Evolutionary conservation across 2,113 vertebrate species (phyloP), one percentile per base, ranked within the genome.

Genomic region (Coryphaenoides rupestris): DNA sequence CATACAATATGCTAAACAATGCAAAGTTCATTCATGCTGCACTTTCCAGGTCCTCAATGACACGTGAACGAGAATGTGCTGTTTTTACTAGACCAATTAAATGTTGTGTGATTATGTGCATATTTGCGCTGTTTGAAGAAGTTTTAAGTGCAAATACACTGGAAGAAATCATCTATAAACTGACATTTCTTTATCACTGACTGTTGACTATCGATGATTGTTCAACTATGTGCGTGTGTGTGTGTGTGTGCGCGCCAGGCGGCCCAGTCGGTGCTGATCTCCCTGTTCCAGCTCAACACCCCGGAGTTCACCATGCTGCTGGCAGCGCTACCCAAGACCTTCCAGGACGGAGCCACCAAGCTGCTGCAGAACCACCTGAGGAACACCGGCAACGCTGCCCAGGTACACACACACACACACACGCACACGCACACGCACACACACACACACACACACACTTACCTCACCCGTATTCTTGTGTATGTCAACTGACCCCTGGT

Each of bases 261-360:
- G 55, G 96, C 96, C 2, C 96, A 98, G 80, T 92, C 93, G 52
- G 96, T 99, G 84, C 87, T 99, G 58, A 98, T 99, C 81, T 89
- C 95, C 4, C 86, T 99, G 79, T 99, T 98, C 89, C 94, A 99
- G 85, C 93, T 99, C 72, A 98, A 99, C 84, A 98, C 96, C 28
- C 95, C 96, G 62, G 96, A 99, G 89, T 99, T 99, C 87, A 98
- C 94, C 78, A 98, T 98, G 96, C 86, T 99, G 4, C 86, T 99
- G 84, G 95, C 93, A 79, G 95, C 95, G 88, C 90, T 99, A 83
- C 96, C 96, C 85, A 98, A 99, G 92, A 95, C 95, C 63, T 99
- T 98, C 82, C 96, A 99, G 82, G 96, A 98, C 66, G 95, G 96
- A 80, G 96, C 96, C 88, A 99, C 95, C 74, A 98, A 95, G 78